Percentiles rank a stretch among this genome's conserved stretches.
phyloP scores from a whole-genome alignment of 2,113 vertebrate species.

The Phyllostomus hastatus region DNA sequence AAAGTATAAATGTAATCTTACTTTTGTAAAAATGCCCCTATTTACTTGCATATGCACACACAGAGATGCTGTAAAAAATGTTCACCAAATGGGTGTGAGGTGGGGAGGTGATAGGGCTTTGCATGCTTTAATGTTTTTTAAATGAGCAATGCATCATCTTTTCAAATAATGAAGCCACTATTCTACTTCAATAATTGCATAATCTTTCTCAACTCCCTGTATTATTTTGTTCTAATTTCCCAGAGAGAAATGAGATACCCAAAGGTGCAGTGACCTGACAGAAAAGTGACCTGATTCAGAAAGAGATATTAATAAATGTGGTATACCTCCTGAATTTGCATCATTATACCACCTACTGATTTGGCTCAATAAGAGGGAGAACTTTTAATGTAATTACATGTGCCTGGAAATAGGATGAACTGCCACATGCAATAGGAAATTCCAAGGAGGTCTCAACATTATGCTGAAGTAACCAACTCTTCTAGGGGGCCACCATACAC shows the following conservation, averaged over 20 bases:
- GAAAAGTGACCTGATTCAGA: neutral
- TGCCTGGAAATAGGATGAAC: neutral
- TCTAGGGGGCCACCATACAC: accelerated
- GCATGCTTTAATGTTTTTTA: neutral
- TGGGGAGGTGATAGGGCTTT: neutral
- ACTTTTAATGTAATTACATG: neutral
- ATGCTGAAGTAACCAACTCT: neutral
- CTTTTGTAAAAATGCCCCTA: neutral
- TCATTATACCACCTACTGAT: neutral
- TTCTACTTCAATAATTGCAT: neutral
- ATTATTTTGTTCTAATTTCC: conserved; percentile 1
- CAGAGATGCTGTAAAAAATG: neutral
- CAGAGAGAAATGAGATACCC: neutral
- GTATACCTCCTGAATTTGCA: neutral
- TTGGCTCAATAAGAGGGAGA: neutral
- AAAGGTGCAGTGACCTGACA: neutral
- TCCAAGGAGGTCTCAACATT: neutral
- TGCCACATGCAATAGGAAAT: neutral
- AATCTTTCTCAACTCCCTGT: neutral
- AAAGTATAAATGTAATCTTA: neutral
- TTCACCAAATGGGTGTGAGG: neutral
- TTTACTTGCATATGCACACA: neutral
- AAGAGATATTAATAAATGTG: neutral
- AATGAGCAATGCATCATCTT: conserved; percentile 30
- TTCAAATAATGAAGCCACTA: neutral